These are phyloP conservation scores for Oenanthe oenanthe DNA, from an alignment of 2,113 vertebrate species.

Conservation along the genomic window DNA sequence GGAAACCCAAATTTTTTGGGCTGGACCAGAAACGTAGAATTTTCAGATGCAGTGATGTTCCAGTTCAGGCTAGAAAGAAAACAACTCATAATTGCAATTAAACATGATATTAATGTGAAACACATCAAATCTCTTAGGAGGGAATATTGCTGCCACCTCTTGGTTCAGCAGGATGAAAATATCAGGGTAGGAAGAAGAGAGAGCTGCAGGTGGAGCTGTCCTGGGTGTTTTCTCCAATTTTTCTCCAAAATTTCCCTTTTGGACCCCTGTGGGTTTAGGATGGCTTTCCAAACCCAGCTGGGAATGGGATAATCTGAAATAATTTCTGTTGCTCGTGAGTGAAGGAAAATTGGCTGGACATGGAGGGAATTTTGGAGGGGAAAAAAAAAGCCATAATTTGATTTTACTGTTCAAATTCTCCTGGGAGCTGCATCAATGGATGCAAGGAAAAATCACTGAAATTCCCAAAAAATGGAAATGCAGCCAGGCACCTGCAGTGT, in stretches of 20 bases:
- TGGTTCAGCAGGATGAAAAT: background rate
- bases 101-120: background rate
- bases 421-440: background rate
- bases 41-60: background rate
- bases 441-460: background rate
- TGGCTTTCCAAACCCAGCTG: background rate
- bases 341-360: background rate
- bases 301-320: background rate
- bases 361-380: background rate
- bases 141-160: background rate
- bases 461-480: background rate
- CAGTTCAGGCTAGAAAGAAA: background rate
- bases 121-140: background rate
- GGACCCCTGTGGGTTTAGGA: background rate
- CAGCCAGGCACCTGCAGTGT: background rate
- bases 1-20: background rate
- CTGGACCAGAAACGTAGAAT: background rate
- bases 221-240: background rate
- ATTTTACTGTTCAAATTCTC: background rate
- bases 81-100: background rate
- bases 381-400: rapidly evolving
- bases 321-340: background rate
- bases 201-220: background rate
- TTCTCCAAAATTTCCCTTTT: background rate
- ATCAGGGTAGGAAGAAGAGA: background rate